Percentiles rank a stretch among this genome's conserved stretches.
Conservation (phyloP, 1,140 invertebrate species). For the Chironomus striatipennis region DNA sequence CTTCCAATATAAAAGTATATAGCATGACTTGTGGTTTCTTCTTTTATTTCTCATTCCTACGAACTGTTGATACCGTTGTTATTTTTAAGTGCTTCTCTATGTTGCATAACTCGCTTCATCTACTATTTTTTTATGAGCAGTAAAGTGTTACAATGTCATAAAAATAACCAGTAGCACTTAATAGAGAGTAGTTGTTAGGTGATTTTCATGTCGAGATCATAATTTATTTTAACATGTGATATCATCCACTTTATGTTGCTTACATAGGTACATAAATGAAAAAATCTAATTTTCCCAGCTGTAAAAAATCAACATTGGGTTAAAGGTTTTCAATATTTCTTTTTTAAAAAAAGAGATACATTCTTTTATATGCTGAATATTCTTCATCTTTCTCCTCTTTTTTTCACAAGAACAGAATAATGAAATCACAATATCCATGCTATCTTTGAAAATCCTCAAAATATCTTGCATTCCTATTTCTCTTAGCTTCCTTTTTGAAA, state of each 20-base stretch:
- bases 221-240: neutral
- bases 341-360: too few species aligned
- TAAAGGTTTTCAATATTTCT: too few species aligned
- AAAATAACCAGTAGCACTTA: neutral
- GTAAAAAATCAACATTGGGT: too few species aligned
- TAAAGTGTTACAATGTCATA: constrained; percentile 1
- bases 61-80: too few species aligned
- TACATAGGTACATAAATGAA: too few species aligned
- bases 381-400: neutral
- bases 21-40: neutral
- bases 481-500: too few species aligned
- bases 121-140: neutral
- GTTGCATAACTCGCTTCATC: neutral
- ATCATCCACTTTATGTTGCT: too few species aligned
- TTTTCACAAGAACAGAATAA: neutral
- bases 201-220: neutral
- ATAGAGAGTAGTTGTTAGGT: neutral
- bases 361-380: too few species aligned
- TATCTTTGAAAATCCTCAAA: too few species aligned
- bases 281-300: too few species aligned
- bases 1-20: neutral
- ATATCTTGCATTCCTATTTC: too few species aligned
- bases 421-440: neutral
- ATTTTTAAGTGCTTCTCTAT: neutral
- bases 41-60: neutral